Conservation (phyloP, 2,888 invertebrate genomes). For the Papilio gigon region DNA sequence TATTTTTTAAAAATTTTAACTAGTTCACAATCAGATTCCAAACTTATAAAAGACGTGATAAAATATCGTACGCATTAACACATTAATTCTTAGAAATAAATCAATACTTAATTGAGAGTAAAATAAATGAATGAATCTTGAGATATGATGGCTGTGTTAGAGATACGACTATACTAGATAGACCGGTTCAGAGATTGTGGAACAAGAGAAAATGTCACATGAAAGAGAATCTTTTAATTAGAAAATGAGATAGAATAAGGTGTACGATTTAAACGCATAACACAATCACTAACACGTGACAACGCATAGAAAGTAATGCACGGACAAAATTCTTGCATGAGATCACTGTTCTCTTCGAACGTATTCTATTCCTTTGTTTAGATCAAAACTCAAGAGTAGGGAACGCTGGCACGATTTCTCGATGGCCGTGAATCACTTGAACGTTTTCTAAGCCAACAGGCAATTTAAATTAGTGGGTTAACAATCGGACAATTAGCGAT, state of each 20-base stretch:
- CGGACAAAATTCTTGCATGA: no score
- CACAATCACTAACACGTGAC: no score
- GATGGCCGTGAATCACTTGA: constrained; percentile 53
- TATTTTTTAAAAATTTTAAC: no score
- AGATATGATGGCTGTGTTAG: not conserved
- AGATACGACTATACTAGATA: not conserved
- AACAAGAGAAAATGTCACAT: not conserved
- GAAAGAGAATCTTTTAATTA: not conserved
- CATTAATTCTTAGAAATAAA: no score
- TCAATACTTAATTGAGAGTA: constrained; percentile 9
- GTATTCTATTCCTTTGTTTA: constrained; percentile 13
- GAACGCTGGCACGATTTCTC: constrained; percentile 54
- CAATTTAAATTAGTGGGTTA: constrained; percentile 77
- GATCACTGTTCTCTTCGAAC: no score
- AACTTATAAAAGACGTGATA: no score
- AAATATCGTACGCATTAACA: no score
- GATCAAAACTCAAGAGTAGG: constrained; percentile 48
- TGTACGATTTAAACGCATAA: no score
- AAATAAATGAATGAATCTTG: not conserved
- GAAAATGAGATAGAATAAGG: no score
- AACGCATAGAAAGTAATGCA: no score
- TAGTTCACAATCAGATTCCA: no score
- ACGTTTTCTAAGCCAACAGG: constrained; percentile 64
- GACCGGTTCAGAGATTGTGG: not conserved
- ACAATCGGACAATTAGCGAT: constrained; percentile 76